Base-by-base conservation (phyloP, 2,113 vertebrate species). In the Bubo blakistoni region DNA sequence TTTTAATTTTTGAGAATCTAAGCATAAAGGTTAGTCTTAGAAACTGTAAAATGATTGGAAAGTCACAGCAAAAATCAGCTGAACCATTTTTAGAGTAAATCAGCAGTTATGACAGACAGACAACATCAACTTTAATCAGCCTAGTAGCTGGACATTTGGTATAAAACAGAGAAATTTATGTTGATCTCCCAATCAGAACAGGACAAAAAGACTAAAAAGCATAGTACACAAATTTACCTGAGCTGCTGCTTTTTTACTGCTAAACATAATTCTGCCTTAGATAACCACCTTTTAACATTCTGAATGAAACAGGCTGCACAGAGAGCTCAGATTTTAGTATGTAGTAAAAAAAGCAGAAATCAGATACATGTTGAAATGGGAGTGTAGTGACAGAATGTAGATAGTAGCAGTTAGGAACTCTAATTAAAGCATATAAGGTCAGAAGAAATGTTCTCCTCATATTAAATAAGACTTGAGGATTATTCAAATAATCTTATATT, bases 281-380 rank as follows among this genome's bases (percentile, higher is more conserved):
- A 49, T 94, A 86, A 93, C 88, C 25, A 77, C 32, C 8, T 88
- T 85, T 92, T 88, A 91, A 58, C 34, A 71, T 66, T 74, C 38
- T 62, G 44, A 78, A 82, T 67, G 32, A 88, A 94, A 77, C 3
- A 5, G 29, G 10, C 67, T 86, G 47, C 38, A 63, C 44, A 88
- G 76, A 82, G 36, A 78, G 2, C 32, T 81, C 63, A 71, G 59
- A 66, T 92, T 92, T 95, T 88, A 95, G 59, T 74, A 55, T 0
- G 6, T 14, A 94, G 29, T 83, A 88, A 88, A 94, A 92, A 79
- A 90, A 42, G n/a, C 40, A 92, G 86, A 88, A 92, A 70, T 78
- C 49, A 44, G 46, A 88, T 78, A 66, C 7, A 9, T 44, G 29
- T 70, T 81, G 27, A 92, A 94, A 88, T 16, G 58, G 40, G 46